These are phyloP conservation scores for Amphibalanus amphitrite DNA, from an alignment of 1,140 invertebrate species.

Conservation along the genomic window DNA sequence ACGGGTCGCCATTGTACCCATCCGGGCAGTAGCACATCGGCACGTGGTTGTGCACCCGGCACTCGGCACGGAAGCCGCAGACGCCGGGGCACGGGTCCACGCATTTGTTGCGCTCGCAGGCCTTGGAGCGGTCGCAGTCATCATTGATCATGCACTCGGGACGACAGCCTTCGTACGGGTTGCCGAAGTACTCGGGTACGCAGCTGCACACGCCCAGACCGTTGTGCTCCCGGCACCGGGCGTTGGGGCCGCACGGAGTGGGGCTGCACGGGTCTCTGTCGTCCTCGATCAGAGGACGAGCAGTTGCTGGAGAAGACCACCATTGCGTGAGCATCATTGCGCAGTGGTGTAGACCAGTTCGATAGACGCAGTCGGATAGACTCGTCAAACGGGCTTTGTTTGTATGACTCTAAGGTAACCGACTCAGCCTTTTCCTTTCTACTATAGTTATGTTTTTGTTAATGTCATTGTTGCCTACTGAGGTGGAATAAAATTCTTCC, in stretches of 20 bases:
- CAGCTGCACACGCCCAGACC: conserved; percentile 47
- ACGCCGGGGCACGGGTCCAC: conserved; percentile 21
- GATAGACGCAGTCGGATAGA: too few relatives aligned
- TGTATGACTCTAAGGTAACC: too few relatives aligned
- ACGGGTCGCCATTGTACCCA: conserved; percentile 21
- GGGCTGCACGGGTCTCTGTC: conserved; percentile 34
- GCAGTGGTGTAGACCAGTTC: too few relatives aligned
- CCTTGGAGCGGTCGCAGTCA: conserved; percentile 41
- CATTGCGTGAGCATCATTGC: too few relatives aligned
- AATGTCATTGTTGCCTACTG: too few relatives aligned
- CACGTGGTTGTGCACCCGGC: conserved; percentile 18
- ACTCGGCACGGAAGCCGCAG: conserved; percentile 20
- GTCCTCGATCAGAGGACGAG: background rate
- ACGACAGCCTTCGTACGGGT: conserved; percentile 54
- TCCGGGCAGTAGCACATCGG: conserved; percentile 19
- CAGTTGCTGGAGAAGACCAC: background rate
- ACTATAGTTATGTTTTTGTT: too few relatives aligned
- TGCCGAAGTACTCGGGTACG: conserved; percentile 48
- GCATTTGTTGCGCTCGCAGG: conserved; percentile 36
- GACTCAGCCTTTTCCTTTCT: too few relatives aligned
- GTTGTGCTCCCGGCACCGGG: conserved; percentile 16
- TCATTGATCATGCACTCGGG: conserved; percentile 46
- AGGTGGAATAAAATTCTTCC: too few relatives aligned
- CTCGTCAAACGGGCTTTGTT: too few relatives aligned
- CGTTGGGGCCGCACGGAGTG: conserved; percentile 56